Conservation (phyloP, 2,797 vertebrate species). For the Sylvia borin region DNA sequence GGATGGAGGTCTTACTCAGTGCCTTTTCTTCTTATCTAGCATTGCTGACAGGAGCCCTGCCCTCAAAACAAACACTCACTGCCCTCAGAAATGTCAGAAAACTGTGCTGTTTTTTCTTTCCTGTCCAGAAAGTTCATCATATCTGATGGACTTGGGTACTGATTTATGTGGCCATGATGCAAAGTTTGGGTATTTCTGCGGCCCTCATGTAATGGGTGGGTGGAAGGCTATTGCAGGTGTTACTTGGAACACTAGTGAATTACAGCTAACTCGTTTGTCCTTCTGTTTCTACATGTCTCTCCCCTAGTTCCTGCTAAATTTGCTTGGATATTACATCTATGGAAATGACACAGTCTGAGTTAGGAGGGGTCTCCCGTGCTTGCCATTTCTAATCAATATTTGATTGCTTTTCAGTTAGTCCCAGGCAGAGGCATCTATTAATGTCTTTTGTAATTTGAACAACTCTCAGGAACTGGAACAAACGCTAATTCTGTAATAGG, state of each 20-base stretch:
- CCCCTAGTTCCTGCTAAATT: not conserved
- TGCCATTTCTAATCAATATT: not conserved
- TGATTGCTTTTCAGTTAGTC: not conserved
- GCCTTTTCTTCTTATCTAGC: not conserved
- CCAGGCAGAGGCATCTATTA: not conserved
- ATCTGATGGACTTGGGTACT: not conserved
- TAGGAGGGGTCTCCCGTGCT: not conserved
- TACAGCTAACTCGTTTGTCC: not conserved
- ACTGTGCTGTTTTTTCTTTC: not conserved
- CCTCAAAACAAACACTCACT: conserved; percentile 1
- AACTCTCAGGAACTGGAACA: not conserved
- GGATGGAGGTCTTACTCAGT: not conserved
- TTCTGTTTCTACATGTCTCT: not conserved
- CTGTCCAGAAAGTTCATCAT: not conserved
- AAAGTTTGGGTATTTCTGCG: not conserved
- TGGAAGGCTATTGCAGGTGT: not conserved
- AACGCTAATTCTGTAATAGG: not conserved
- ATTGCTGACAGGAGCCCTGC: not conserved
- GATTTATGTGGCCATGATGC: not conserved
- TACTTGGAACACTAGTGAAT: not conserved
- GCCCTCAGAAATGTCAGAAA: not conserved
- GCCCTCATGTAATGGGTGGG: not conserved
- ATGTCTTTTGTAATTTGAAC: not conserved
- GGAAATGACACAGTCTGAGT: not conserved
- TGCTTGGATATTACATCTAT: not conserved